Evolutionary conservation across 2,888 invertebrate species (phyloP).

Genomic region (Steromphala cineraria): DNA sequence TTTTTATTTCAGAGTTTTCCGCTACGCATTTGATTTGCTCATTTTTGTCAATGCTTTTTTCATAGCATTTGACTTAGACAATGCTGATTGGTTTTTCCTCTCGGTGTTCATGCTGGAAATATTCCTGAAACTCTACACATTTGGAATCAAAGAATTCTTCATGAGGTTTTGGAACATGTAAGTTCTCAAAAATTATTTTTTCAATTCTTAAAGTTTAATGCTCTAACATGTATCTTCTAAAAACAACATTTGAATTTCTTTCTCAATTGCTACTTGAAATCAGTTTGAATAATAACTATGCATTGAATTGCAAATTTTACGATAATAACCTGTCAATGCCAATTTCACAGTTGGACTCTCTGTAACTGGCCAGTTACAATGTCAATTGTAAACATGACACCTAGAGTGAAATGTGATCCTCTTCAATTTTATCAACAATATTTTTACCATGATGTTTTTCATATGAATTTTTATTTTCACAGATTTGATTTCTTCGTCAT

Average conservation of each 20-base stretch:
- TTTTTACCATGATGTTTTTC: too few relatives aligned
- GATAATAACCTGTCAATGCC: too few relatives aligned
- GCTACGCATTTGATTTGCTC: conserved; percentile 75
- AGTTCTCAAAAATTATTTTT: conserved; percentile 40
- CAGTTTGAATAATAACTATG: too few relatives aligned
- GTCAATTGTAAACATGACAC: not conserved
- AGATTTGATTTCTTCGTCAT: conserved; percentile 77
- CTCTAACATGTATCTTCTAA: not conserved
- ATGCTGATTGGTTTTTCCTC: conserved; percentile 76
- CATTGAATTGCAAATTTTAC: too few relatives aligned
- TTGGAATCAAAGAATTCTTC: conserved; percentile 74
- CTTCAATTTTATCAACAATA: too few relatives aligned
- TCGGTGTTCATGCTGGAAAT: conserved; percentile 76
- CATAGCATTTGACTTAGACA: conserved; percentile 73
- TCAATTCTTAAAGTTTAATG: not conserved
- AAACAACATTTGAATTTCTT: not conserved
- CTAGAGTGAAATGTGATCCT: not conserved
- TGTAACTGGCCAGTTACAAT: too few relatives aligned
- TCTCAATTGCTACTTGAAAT: not conserved
- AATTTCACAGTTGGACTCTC: too few relatives aligned
- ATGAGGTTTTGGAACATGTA: conserved; percentile 76
- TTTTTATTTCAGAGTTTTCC: conserved; percentile 72
- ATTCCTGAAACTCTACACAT: conserved; percentile 75
- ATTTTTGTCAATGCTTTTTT: conserved; percentile 76
- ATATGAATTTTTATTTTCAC: conserved; percentile 37